Evolutionary conservation across 2,888 invertebrate genomes (phyloP).

Genomic region (Cinara cedri): DNA sequence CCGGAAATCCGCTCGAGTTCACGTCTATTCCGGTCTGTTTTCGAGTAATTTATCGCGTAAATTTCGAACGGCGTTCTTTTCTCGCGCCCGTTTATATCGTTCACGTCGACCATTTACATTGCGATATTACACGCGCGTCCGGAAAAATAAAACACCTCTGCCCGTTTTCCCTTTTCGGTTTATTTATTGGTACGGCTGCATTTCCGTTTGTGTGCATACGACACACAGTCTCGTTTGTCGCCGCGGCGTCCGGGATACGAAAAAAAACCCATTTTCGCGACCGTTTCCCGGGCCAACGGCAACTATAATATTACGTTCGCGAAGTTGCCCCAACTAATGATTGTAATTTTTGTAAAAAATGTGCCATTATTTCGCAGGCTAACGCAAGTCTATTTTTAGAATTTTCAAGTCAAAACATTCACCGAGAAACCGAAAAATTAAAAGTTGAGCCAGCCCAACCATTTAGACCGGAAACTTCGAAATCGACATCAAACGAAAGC

Average conservation of each 20-base stretch:
- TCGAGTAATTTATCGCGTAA: conserved; percentile 33
- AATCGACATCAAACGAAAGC: too few species aligned
- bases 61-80: background rate
- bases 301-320: too few species aligned
- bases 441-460: too few species aligned
- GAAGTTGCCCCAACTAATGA: too few species aligned
- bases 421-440: too few species aligned
- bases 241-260: background rate
- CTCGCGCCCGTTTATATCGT: background rate
- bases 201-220: background rate
- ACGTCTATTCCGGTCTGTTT: conserved; percentile 6
- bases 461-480: too few species aligned
- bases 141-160: background rate
- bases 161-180: too few species aligned
- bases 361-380: too few species aligned
- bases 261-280: background rate
- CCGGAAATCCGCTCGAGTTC: background rate
- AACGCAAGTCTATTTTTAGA: too few species aligned
- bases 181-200: background rate
- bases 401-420: too few species aligned
- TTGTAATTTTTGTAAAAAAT: too few species aligned
- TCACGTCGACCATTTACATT: background rate
- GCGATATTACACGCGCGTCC: too few species aligned
- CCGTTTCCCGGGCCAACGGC: background rate
- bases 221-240: conserved; percentile 45